Conservation (phyloP, 2,797 vertebrate species). For the Mastacembelus armatus region DNA sequence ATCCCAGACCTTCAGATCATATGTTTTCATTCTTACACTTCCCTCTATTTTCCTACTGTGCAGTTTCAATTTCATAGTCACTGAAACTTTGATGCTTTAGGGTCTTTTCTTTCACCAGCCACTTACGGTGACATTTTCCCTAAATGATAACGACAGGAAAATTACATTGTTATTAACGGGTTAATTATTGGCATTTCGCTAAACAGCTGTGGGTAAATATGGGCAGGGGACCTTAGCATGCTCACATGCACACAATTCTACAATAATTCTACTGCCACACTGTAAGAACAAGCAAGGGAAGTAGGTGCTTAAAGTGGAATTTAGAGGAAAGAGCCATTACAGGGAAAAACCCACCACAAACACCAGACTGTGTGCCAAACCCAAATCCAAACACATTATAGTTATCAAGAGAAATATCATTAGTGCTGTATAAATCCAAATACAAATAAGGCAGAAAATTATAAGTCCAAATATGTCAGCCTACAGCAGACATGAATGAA, state of each 20-base stretch:
- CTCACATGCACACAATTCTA: background rate
- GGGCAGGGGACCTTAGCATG: too few species aligned
- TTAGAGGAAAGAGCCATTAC: background rate
- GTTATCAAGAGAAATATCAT: background rate
- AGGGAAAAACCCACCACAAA: background rate
- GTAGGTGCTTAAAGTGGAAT: background rate
- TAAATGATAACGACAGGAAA: constrained; percentile 48
- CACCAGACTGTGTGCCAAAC: background rate
- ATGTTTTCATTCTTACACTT: background rate
- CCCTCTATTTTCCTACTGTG: constrained; percentile 8
- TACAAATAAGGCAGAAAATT: background rate
- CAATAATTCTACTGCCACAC: background rate
- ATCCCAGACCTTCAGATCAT: constrained; percentile 6
- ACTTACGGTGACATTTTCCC: constrained; percentile 36
- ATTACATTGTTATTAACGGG: constrained; percentile 34
- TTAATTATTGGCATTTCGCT: constrained; percentile 55
- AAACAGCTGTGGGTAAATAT: constrained; percentile 30
- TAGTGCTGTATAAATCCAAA: background rate
- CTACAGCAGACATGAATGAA: constrained; percentile 4
- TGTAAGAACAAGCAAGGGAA: background rate
- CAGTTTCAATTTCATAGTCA: constrained; percentile 56
- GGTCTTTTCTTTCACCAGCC: constrained; percentile 18
- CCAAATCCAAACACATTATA: background rate
- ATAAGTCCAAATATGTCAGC: background rate
- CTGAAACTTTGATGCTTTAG: constrained; percentile 30